These are phyloP conservation scores for Netelia melanura DNA, from an alignment of 2,888 invertebrate species.

Conservation along the genomic window DNA sequence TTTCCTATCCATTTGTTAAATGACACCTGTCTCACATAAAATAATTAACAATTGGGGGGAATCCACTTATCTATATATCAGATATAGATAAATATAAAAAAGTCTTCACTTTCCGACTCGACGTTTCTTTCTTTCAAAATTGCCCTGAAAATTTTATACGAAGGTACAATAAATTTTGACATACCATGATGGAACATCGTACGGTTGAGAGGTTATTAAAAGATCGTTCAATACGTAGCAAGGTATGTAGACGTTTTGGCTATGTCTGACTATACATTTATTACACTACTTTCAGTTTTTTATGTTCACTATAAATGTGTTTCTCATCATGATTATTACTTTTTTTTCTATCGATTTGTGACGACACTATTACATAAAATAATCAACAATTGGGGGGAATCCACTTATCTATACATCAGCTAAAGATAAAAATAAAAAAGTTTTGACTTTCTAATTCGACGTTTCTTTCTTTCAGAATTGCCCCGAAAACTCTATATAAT, in stretches of 20 bases:
- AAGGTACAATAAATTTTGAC: not conserved
- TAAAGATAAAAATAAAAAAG: not conserved
- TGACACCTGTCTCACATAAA: too few species aligned
- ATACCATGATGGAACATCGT: not conserved
- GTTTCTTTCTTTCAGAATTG: too few species aligned
- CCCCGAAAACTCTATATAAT: too few species aligned
- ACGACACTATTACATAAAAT: not conserved
- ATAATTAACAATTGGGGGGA: not conserved
- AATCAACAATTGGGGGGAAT: not conserved
- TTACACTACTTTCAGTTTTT: constrained; percentile 30
- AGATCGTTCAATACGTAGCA: constrained; percentile 1
- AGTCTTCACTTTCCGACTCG: too few species aligned
- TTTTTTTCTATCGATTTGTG: not conserved
- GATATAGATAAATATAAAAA: not conserved
- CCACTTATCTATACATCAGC: too few species aligned
- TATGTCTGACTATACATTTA: constrained; percentile 40
- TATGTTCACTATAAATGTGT: not conserved
- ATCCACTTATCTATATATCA: not conserved
- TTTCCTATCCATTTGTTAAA: not conserved
- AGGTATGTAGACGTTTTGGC: not conserved
- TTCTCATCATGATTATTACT: not conserved
- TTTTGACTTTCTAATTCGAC: too few species aligned
- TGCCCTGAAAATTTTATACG: too few species aligned
- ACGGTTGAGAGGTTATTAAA: not conserved
- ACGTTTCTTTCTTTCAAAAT: too few species aligned